These are phyloP conservation scores for Clitarchus hookeri DNA, from an alignment of 2,888 invertebrate genomes.

Conservation along the genomic window DNA sequence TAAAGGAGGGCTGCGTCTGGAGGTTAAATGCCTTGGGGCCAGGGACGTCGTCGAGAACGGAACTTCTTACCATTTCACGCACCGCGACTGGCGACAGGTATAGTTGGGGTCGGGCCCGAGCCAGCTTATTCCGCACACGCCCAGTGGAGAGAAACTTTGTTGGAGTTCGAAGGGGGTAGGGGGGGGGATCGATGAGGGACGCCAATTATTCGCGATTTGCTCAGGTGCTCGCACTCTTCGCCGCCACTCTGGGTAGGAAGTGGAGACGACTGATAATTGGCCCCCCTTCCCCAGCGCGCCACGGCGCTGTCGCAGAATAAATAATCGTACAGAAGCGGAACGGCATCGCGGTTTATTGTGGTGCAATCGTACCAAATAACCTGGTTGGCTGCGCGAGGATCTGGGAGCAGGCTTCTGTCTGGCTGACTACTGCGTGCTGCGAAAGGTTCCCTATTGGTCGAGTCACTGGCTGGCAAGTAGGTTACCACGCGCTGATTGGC, in stretches of 20 bases:
- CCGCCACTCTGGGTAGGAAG: neutral
- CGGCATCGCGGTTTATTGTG: no score
- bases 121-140: neutral
- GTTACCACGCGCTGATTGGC: no score
- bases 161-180: no score
- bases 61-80: no score
- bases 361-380: no score
- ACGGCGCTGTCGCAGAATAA: neutral
- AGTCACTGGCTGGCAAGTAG: no score
- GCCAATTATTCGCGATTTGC: slow-evolving; percentile 5
- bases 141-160: neutral
- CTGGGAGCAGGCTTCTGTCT: no score
- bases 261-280: neutral
- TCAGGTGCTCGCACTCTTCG: neutral
- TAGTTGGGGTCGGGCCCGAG: neutral
- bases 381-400: no score
- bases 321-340: no score
- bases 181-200: neutral
- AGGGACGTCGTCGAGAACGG: neutral
- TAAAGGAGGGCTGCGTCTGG: neutral
- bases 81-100: no score
- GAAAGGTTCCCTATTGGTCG: no score
- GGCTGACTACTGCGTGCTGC: no score
- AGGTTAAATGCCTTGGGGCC: neutral
- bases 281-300: neutral